These are phyloP conservation scores for Heliopora coerulea DNA, from an alignment of 92 coral and sea anemone species.

Conservation along the genomic window DNA sequence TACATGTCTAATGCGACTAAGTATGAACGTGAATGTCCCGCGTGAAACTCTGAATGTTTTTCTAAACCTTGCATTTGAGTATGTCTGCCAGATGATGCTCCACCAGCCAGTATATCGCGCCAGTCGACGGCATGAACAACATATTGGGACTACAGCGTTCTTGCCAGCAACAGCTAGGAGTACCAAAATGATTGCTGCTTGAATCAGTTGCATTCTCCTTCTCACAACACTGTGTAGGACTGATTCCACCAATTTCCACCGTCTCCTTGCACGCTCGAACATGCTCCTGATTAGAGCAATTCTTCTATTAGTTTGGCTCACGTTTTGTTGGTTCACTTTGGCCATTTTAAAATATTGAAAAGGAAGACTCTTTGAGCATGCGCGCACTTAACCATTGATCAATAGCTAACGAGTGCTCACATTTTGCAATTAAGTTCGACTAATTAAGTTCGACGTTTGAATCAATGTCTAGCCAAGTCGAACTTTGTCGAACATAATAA, in stretches of 20 bases:
- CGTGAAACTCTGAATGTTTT: conserved; percentile 23
- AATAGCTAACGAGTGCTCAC: too few relatives aligned
- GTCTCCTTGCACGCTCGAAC: conserved; percentile 3
- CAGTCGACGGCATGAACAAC: conserved; percentile 12
- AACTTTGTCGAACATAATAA: too few relatives aligned
- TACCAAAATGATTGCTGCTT: background rate
- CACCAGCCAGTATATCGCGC: conserved; percentile 18
- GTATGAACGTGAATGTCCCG: background rate
- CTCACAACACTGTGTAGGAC: background rate
- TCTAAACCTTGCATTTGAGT: conserved; percentile 11
- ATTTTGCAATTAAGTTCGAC: too few relatives aligned
- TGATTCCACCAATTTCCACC: background rate
- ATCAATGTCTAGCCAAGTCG: too few relatives aligned
- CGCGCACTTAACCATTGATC: too few relatives aligned
- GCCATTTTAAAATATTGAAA: too few relatives aligned
- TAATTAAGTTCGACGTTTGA: too few relatives aligned
- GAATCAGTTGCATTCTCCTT: background rate
- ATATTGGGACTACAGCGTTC: background rate
- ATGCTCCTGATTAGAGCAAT: background rate
- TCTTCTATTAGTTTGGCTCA: too few relatives aligned
- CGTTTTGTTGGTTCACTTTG: too few relatives aligned
- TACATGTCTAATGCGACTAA: background rate
- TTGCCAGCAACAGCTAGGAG: conserved; percentile 5
- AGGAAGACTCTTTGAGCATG: too few relatives aligned
- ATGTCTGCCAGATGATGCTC: conserved; percentile 9